Base-by-base conservation (phyloP, 1,140 invertebrate species). In the Drosophila neocordata region DNA sequence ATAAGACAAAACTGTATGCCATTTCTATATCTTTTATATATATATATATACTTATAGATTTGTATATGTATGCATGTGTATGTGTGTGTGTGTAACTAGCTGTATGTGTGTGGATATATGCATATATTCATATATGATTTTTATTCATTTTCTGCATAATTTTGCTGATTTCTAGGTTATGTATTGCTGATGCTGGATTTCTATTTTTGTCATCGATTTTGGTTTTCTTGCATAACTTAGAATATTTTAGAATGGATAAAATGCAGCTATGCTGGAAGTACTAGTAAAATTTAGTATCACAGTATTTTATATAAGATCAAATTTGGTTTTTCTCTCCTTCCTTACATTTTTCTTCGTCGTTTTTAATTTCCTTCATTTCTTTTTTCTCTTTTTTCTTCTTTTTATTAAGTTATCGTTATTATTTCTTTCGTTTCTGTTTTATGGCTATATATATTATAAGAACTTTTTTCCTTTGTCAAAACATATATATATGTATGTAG, bases 201-300 rank as follows among this genome's bases (percentile, higher is more conserved):
- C 58, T 62, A 15, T 65, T 74, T 57, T 11, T 57, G n/a, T 9
- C 48, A n/a, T n/a, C n/a, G n/a, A n/a, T 22, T 52, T 52, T 24
- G 41, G 15, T 62, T 62, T 52, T 52, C 11, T 73, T 44, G 27
- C 53, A 55, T 68, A 77, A 80, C 69, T 91, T 84, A 90, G 79
- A 90, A 90, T 91, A 91, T 91, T 91, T 89, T 84, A 91, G 90
- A 91, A 91, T 91, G 90, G 84, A 91, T 90, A 89, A 91, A 91
- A 91, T 91, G 90, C 90, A 91, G 90, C 90, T 91, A 89, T 91
- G 90, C 90, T 91, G 90, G 90, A 91, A 91, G 88, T 91, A 91
- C 90, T 91, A 91, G 90, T 91, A 90, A 91, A 91, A 90, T 90
- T 90, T 91, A 90, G 90, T 91, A 91, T 91, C 90, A 91, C 90